These are phyloP conservation scores for Cricetomys ansorgei DNA, from an alignment of 2,113 vertebrate genomes.

Conservation along the genomic window DNA sequence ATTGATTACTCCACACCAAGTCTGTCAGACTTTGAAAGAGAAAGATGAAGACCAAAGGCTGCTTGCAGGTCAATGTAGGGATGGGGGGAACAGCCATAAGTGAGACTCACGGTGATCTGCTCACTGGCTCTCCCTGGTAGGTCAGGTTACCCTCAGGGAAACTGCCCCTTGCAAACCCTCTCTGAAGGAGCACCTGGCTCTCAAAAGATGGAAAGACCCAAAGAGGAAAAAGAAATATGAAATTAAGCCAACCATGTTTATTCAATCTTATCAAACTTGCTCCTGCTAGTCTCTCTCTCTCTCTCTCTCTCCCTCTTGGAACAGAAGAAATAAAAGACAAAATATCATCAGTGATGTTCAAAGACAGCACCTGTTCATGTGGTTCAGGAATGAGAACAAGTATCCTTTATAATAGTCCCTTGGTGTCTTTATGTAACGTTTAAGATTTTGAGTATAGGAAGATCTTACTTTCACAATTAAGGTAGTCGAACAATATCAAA, in stretches of 20 bases:
- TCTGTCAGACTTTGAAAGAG: background rate
- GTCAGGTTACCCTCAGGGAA: background rate
- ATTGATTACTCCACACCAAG: background rate
- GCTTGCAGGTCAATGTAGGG: background rate
- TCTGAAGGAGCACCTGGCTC: too few species aligned
- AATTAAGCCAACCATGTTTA: background rate
- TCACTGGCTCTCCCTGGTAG: background rate
- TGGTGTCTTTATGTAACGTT: background rate
- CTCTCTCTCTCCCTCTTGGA: background rate
- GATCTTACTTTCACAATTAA: constrained; percentile 25
- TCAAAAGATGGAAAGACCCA: background rate
- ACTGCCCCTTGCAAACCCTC: background rate
- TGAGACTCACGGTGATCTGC: background rate
- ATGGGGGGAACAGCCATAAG: background rate
- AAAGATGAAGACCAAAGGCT: background rate
- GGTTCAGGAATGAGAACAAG: background rate
- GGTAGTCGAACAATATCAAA: background rate
- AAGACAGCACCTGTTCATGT: background rate
- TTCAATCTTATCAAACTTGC: background rate
- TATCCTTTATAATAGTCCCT: background rate
- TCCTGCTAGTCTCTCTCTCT: background rate
- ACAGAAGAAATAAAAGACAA: background rate
- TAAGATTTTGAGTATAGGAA: constrained; percentile 18
- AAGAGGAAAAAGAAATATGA: background rate
- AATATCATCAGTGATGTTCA: background rate